These are phyloP conservation scores for Rousettus madagascariensis DNA, from an alignment of 2,797 vertebrate species.

Conservation along the genomic window DNA sequence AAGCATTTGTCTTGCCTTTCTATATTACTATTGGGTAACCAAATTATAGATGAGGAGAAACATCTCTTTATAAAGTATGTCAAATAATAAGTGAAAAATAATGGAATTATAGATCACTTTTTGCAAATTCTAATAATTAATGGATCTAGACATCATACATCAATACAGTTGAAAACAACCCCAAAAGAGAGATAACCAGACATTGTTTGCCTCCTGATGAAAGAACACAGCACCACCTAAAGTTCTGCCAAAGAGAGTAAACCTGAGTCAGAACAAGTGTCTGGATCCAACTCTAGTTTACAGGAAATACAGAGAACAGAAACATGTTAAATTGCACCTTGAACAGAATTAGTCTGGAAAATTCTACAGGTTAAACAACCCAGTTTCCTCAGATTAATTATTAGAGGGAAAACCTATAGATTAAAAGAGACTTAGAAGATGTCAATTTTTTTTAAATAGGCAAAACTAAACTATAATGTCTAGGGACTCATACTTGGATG, in stretches of 20 bases:
- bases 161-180: background rate
- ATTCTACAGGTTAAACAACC: background rate
- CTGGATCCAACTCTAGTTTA: background rate
- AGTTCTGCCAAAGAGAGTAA: background rate
- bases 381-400: background rate
- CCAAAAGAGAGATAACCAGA: background rate
- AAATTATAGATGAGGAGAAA: background rate
- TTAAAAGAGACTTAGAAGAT: background rate
- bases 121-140: background rate
- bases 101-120: background rate
- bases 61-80: background rate
- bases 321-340: background rate
- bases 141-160: background rate
- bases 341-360: slow-evolving; percentile 5
- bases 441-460: background rate
- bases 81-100: background rate
- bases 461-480: background rate
- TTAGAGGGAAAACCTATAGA: background rate
- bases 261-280: background rate
- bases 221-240: background rate
- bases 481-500: background rate
- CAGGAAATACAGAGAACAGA: background rate
- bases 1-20: background rate
- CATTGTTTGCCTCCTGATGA: background rate
- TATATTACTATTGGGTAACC: background rate